Percentiles rank a stretch among this genome's conserved stretches.
Evolutionary conservation across 2,888 invertebrate genomes (phyloP).

Genomic region (Pherbina coryleti): DNA sequence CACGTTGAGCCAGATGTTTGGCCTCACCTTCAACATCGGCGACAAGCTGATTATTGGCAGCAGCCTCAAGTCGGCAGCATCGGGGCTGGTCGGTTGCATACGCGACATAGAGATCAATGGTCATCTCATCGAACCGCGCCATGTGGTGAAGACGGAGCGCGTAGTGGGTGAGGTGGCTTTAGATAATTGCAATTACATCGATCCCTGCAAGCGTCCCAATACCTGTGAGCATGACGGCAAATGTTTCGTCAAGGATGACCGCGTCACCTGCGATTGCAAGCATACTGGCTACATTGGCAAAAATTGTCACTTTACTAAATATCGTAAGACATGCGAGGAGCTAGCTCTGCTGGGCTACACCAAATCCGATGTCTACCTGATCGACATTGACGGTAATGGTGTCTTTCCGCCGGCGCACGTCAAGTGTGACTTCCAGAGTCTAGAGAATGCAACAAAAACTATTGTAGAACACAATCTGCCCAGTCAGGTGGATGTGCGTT

Average conservation of each 20-base stretch:
- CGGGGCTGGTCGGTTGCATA: constrained; percentile 92
- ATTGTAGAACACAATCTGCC: constrained; percentile 93
- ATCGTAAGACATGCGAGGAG: constrained; percentile 93
- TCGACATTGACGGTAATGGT: constrained; percentile 95
- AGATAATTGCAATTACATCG: constrained; percentile 90
- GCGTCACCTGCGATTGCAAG: constrained; percentile 89
- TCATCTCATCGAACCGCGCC: constrained; percentile 82
- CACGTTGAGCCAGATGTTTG: constrained; percentile 78
- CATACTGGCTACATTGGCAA: constrained; percentile 93
- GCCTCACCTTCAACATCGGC: constrained; percentile 77
- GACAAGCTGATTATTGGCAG: constrained; percentile 84
- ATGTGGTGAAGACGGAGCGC: constrained; percentile 84
- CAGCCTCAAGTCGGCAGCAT: constrained; percentile 79
- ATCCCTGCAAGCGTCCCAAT: constrained; percentile 89
- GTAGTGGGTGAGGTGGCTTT: constrained; percentile 90
- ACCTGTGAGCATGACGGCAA: constrained; percentile 93
- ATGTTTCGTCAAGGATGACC: constrained; percentile 89
- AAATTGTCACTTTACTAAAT: constrained; percentile 94
- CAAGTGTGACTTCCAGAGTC: constrained; percentile 90
- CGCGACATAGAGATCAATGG: constrained; percentile 89
- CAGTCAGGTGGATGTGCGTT: constrained; percentile 89
- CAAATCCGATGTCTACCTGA: constrained; percentile 90
- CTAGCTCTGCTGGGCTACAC: constrained; percentile 89
- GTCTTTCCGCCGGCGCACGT: constrained; percentile 92
- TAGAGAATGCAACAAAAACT: constrained; percentile 86